A percentile compares a stretch with the other conserved stretches of the same genome.
Evolutionary conservation across 2,113 vertebrate species (phyloP).

Genomic region (Herpetotheres cachinnans): DNA sequence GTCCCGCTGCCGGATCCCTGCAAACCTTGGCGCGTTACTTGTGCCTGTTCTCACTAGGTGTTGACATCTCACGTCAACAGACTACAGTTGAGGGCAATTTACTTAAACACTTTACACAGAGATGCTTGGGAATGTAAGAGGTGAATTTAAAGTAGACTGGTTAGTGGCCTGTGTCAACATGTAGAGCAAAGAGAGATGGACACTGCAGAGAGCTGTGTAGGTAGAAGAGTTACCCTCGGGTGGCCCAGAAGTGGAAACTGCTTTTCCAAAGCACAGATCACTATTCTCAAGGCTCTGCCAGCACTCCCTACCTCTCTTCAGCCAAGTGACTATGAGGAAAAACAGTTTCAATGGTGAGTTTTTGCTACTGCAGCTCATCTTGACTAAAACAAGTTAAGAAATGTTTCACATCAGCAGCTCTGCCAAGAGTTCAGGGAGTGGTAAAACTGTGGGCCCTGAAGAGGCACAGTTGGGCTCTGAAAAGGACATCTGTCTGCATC

Average conservation of each 20-base stretch:
- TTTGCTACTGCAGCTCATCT: background rate
- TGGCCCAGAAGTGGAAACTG: background rate
- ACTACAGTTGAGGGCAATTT: background rate
- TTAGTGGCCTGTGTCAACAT: background rate
- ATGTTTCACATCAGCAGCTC: background rate
- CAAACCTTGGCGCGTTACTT: background rate
- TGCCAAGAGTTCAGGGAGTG: constrained; percentile 3
- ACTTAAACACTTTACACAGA: background rate
- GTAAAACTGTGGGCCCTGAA: background rate
- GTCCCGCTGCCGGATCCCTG: background rate
- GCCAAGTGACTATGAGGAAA: background rate
- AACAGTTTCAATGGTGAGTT: background rate
- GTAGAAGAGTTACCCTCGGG: background rate
- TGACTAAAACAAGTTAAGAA: background rate
- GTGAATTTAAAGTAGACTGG: background rate
- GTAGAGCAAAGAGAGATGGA: background rate
- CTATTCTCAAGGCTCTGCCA: background rate
- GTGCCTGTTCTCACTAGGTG: background rate
- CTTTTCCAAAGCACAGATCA: background rate
- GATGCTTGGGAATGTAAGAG: background rate
- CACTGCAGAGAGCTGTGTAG: background rate
- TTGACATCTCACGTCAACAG: background rate
- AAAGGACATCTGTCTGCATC: background rate
- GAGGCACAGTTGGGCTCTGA: background rate
- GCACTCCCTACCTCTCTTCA: background rate